Conservation (phyloP, 1,140 invertebrate species). For the Thalassaphorura encarpata region DNA sequence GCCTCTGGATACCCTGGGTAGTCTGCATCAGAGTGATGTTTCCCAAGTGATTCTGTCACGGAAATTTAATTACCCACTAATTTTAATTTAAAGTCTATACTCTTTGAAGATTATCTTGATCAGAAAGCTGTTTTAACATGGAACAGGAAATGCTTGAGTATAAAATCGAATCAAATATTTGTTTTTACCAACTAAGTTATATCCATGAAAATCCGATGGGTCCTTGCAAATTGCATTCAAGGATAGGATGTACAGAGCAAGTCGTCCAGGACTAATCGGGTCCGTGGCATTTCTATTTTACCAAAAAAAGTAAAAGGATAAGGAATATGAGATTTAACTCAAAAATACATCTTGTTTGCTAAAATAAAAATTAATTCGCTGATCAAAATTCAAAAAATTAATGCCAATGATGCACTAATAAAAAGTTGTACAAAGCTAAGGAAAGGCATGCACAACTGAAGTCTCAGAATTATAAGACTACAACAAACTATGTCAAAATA, state of each 20-base stretch:
- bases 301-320: neutral
- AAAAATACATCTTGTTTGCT: too few relatives aligned
- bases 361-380: too few relatives aligned
- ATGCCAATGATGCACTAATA: too few relatives aligned
- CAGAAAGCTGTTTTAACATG: too few relatives aligned
- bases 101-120: too few relatives aligned
- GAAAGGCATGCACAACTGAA: too few relatives aligned
- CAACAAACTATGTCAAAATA: neutral
- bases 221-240: slow-evolving; percentile 67
- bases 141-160: too few relatives aligned
- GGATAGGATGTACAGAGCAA: slow-evolving; percentile 63
- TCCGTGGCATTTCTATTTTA: slow-evolving; percentile 35
- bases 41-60: slow-evolving; percentile 41
- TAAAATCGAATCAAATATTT: neutral
- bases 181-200: slow-evolving; percentile 61
- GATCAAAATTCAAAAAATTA: too few relatives aligned
- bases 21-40: slow-evolving; percentile 54
- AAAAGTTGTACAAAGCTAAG: too few relatives aligned
- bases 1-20: slow-evolving; percentile 27
- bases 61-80: slow-evolving; percentile 30
- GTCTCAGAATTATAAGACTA: too few relatives aligned
- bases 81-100: too few relatives aligned
- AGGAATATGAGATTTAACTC: too few relatives aligned
- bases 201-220: slow-evolving; percentile 67
- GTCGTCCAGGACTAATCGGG: slow-evolving; percentile 56